These are phyloP conservation scores for Symphodus melops DNA, from an alignment of 2,113 vertebrate genomes.

Conservation along the genomic window DNA sequence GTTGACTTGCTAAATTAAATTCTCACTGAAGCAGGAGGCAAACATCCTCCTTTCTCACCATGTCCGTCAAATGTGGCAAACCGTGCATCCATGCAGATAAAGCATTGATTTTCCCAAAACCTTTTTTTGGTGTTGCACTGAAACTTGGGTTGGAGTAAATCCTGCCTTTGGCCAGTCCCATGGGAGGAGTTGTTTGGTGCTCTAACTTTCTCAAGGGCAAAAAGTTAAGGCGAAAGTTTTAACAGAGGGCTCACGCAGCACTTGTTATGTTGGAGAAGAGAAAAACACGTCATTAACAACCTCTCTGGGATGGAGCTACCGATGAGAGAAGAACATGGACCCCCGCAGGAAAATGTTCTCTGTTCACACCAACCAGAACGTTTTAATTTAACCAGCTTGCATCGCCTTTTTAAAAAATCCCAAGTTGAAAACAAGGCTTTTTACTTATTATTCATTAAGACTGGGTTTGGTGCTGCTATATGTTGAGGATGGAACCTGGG, in stretches of 20 bases:
- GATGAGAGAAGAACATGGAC: slow-evolving; percentile 2
- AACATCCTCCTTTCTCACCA: slow-evolving; percentile 39
- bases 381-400: slow-evolving; percentile 11
- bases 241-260: slow-evolving; percentile 39
- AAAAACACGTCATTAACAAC: slow-evolving; percentile 47
- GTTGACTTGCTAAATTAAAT: slow-evolving; percentile 53
- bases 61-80: slow-evolving; percentile 53
- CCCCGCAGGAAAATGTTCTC: not conserved
- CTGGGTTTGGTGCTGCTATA: slow-evolving; percentile 2
- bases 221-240: slow-evolving; percentile 26
- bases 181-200: slow-evolving; percentile 24
- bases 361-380: not conserved
- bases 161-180: not conserved
- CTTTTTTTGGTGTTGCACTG: slow-evolving; percentile 23
- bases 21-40: slow-evolving; percentile 59
- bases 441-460: not conserved
- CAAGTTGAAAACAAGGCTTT: not conserved
- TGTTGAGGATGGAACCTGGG: slow-evolving; percentile 5
- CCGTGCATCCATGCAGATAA: slow-evolving; percentile 44
- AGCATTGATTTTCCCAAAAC: slow-evolving; percentile 24
- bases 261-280: slow-evolving; percentile 29
- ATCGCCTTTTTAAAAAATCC: not conserved
- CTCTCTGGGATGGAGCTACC: slow-evolving; percentile 7
- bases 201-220: slow-evolving; percentile 27
- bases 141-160: slow-evolving; percentile 20